phyloP scores from a whole-genome alignment of 92 coral and sea anemone species.

The Zoanthus solanderi region DNA sequence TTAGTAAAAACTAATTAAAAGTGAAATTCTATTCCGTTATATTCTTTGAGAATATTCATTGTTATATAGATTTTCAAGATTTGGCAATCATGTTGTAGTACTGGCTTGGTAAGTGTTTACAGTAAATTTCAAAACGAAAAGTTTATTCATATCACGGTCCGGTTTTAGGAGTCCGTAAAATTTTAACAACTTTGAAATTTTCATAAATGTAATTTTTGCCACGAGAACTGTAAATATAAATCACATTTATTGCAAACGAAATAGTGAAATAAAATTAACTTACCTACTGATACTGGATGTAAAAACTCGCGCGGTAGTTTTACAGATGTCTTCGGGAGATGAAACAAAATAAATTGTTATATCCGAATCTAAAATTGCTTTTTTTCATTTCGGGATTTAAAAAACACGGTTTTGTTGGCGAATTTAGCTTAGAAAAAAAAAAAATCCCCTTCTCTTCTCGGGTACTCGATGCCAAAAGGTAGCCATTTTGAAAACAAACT shows the following conservation, averaged over 20 bases:
- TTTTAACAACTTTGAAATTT: too few relatives aligned
- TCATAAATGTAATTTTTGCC: neutral
- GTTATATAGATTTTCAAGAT: neutral
- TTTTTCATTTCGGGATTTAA: neutral
- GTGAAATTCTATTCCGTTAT: neutral
- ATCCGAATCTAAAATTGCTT: neutral
- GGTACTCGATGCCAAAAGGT: neutral
- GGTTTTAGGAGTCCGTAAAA: neutral
- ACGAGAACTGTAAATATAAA: neutral
- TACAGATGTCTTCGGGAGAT: neutral
- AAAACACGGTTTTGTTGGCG: neutral
- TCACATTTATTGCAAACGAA: neutral
- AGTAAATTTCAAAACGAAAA: neutral
- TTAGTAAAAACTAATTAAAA: neutral
- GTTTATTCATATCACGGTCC: neutral
- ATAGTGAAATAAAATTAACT: neutral
- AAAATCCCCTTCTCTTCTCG: neutral
- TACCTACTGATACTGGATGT: neutral
- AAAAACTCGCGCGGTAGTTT: constrained; percentile 1
- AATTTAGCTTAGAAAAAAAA: neutral
- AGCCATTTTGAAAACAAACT: constrained; percentile 4
- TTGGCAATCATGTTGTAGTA: neutral
- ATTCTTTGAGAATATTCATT: neutral
- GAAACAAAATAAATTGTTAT: neutral
- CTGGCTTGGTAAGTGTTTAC: neutral